Conservation (phyloP, 2,888 invertebrate species). For the Thymelicus sylvestris region DNA sequence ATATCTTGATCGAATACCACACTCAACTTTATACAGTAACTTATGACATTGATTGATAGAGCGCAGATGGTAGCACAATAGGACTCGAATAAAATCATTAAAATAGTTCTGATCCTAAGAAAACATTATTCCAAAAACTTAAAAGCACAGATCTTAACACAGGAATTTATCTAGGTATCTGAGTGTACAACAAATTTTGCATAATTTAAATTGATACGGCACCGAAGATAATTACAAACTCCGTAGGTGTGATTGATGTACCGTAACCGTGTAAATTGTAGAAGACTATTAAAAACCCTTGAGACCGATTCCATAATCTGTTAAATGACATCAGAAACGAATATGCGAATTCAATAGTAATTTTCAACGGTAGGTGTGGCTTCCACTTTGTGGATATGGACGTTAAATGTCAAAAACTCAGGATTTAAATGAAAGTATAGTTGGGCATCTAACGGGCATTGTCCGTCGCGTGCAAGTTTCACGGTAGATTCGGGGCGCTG, state of each 20-base stretch:
- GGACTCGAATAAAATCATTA: constrained; percentile 51
- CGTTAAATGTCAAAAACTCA: constrained; percentile 58
- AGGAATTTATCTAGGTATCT: constrained; percentile 28
- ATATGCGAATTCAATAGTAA: constrained; percentile 58
- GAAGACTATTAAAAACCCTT: constrained; percentile 69
- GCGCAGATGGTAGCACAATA: constrained; percentile 72
- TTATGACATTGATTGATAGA: constrained; percentile 67
- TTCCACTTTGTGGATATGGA: constrained; percentile 59
- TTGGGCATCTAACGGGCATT: constrained; percentile 71
- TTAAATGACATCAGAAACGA: constrained; percentile 57
- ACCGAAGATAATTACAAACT: constrained; percentile 55
- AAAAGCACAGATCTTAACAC: constrained; percentile 6
- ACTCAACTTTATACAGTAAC: constrained; percentile 33
- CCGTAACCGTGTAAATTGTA: constrained; percentile 69
- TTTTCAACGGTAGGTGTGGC: constrained; percentile 73
- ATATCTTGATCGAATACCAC: constrained; percentile 36
- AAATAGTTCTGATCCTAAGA: constrained; percentile 63
- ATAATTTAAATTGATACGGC: constrained; percentile 60
- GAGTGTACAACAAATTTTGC: constrained; percentile 38
- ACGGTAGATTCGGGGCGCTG: constrained; percentile 67
- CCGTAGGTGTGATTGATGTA: constrained; percentile 72
- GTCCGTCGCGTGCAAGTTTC: constrained; percentile 72
- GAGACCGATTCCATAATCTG: constrained; percentile 64
- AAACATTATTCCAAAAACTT: constrained; percentile 53
- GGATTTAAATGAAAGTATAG: constrained; percentile 73